phyloP scores from a whole-genome alignment of 2,888 invertebrate species.

The Temnothorax unifasciatus region DNA sequence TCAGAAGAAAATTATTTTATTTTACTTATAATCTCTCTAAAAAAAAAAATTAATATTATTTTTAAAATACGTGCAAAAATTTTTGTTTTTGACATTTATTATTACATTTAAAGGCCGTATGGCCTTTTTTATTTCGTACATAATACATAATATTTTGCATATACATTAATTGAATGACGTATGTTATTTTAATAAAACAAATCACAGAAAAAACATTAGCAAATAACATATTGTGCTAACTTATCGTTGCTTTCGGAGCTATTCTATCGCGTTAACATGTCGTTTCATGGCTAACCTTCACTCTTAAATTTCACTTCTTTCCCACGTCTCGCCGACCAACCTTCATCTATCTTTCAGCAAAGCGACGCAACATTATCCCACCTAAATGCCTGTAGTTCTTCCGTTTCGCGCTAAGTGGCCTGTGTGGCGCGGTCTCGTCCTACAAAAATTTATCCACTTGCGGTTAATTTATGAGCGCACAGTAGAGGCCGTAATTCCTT shows the following conservation, averaged over 20 bases:
- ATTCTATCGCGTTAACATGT: constrained; percentile 47
- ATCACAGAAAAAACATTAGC: constrained; percentile 20
- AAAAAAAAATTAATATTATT: neutral
- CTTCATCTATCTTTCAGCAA: constrained; percentile 47
- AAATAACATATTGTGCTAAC: constrained; percentile 14
- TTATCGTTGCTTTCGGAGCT: constrained; percentile 38
- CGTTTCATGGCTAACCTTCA: constrained; percentile 21
- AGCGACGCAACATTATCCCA: constrained; percentile 30
- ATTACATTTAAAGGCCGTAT: too few species aligned
- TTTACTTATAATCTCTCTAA: neutral
- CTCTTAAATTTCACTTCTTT: constrained; percentile 65
- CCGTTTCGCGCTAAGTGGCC: constrained; percentile 27
- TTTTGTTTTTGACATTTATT: neutral
- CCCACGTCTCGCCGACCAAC: constrained; percentile 65
- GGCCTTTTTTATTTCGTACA: neutral
- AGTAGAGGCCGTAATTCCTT: constrained; percentile 4
- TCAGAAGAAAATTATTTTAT: neutral
- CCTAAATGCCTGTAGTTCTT: constrained; percentile 40
- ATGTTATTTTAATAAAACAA: constrained; percentile 21
- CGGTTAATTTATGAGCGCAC: constrained; percentile 37
- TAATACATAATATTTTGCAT: neutral
- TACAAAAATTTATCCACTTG: constrained; percentile 43
- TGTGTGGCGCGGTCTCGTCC: neutral
- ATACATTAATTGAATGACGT: neutral
- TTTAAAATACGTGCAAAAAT: neutral